Evolutionary conservation across 2,888 invertebrate species (phyloP), one percentile per base, ranked within the genome.

Genomic region (Orthosia incerta): DNA sequence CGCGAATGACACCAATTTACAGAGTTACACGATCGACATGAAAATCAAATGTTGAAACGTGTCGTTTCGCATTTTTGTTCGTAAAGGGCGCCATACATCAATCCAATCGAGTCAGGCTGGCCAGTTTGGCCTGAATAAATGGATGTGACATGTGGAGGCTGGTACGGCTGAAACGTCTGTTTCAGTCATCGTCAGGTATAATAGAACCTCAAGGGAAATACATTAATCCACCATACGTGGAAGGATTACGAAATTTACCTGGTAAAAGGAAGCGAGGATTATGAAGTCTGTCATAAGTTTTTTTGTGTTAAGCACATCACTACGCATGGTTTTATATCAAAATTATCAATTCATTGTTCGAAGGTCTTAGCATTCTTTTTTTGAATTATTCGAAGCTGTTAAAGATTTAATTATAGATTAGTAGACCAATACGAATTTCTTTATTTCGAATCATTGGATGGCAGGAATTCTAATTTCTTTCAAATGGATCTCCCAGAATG

Each of bases 1-100:
- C 62, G 48, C 59, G 66, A 74, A 74, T 73, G 60, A 78, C 60
- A 78, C 57, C 77, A 80, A 84, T 82, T 82, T 79, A 68, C 64
- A 74, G 53, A 69, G 72, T 73, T 75, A 75, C 62, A 65, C 64
- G 64, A 74, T 78, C 56, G 69, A 80, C 74, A 61, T 70, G 31
- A 65, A 74, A 76, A 81, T 74, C 60, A 76, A 84, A 80, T 70
- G 64, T 18, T 45, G 20, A 45, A 76, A 73, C 66, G 64, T 65
- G 77, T 67, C 26, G 62, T 31, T 45, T 55, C n/a, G 50, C 57
- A 15, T 60, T 59, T 71, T 65, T 79, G 20, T 64, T 50, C 12
- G 23, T 45, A 64, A 62, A n/a, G 11, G 23, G 23, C 46, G 20
- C 18, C 11, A 50, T 50, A 46, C 12, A 48, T 55, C n/a, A 20